Conservation (phyloP, 2,113 vertebrate species). For the Gorsachius goisagi region DNA sequence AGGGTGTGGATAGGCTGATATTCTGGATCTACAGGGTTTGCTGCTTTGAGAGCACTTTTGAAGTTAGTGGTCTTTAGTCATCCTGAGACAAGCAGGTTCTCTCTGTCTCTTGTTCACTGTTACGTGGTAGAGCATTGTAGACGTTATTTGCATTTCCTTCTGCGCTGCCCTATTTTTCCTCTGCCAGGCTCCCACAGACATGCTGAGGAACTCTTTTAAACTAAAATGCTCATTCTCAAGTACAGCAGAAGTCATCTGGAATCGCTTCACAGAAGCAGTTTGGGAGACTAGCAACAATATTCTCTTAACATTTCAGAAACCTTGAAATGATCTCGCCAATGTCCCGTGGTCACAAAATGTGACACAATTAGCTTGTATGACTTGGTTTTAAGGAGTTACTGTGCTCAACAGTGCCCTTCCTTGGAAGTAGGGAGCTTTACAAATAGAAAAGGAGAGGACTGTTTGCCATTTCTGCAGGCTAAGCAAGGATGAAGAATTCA, state of each 20-base stretch:
- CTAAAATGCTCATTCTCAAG: background rate
- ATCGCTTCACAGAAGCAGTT: background rate
- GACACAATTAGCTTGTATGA: rapidly evolving
- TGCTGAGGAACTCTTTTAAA: background rate
- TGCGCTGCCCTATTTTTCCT: background rate
- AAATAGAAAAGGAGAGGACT: background rate
- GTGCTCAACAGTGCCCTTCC: background rate
- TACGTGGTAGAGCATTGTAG: background rate
- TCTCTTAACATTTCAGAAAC: background rate
- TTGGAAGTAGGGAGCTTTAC: background rate
- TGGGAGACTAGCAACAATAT: background rate
- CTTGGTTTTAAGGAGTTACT: background rate
- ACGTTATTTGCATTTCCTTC: background rate
- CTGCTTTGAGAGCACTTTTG: background rate
- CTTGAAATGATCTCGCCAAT: rapidly evolving
- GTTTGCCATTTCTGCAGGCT: background rate
- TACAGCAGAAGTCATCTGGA: background rate
- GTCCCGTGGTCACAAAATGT: too few relatives aligned
- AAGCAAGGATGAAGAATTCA: background rate
- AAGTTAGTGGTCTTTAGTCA: background rate
- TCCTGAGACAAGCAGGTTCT: background rate
- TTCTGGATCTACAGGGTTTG: background rate
- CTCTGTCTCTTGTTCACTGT: background rate
- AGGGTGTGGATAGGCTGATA: background rate
- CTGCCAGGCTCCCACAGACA: background rate